Percentiles rank a stretch among this genome's conserved stretches.
phyloP scores from a whole-genome alignment of 2,888 invertebrate species.

The Melieria picta region DNA sequence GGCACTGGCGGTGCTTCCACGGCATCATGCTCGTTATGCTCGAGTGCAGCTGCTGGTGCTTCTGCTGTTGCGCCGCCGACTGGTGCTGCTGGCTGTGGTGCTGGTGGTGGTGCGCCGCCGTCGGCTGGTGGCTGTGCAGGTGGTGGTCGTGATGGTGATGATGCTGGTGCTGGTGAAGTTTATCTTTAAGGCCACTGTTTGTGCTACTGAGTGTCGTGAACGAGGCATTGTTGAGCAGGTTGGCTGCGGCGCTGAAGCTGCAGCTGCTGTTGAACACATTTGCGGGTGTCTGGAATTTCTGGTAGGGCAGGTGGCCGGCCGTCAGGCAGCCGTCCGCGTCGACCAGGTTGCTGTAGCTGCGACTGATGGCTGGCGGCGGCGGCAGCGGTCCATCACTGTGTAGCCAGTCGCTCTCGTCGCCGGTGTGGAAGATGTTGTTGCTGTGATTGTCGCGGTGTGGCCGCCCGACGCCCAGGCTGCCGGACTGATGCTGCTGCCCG shows the following conservation, averaged over 20 bases:
- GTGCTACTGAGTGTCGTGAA: conserved; percentile 58
- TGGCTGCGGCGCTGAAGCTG: conserved; percentile 45
- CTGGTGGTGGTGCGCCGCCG: conserved; percentile 47
- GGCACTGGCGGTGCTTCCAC: conserved; percentile 66
- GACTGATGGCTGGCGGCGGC: conserved; percentile 54
- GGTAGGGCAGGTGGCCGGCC: conserved; percentile 55
- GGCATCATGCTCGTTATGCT: conserved; percentile 64
- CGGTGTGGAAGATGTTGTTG: conserved; percentile 43
- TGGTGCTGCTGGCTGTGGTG: conserved; percentile 43
- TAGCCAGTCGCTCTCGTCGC: conserved; percentile 42
- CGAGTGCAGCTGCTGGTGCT: conserved; percentile 53
- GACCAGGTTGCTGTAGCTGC: conserved; percentile 58
- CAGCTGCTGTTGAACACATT: conserved; percentile 45
- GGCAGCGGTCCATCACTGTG: conserved; percentile 35
- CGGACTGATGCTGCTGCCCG: conserved; percentile 38
- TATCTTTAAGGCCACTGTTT: conserved; percentile 62
- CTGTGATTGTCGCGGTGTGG: conserved; percentile 37
- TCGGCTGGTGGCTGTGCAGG: conserved; percentile 32
- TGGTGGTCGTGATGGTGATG: conserved; percentile 46
- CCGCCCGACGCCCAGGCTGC: neutral
- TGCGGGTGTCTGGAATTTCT: conserved; percentile 55
- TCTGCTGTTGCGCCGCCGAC: conserved; percentile 37
- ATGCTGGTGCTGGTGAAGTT: conserved; percentile 54
- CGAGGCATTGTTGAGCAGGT: conserved; percentile 48
- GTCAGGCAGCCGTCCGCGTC: conserved; percentile 53